phyloP scores from a whole-genome alignment of 2,113 vertebrate species.

The Clupea harengus region DNA sequence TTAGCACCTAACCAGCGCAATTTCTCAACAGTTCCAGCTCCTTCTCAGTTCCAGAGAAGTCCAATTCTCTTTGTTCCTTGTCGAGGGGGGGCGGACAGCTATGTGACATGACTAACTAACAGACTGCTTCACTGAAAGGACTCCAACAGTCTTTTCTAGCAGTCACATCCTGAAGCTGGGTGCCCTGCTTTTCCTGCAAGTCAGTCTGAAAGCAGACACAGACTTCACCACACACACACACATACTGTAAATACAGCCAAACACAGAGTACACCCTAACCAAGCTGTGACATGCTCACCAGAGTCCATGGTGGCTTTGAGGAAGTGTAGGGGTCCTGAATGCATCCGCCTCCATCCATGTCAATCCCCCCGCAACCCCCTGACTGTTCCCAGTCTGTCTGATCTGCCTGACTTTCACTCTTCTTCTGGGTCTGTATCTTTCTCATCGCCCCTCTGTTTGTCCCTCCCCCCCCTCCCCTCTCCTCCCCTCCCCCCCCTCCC shows the following conservation, averaged over 20 bases:
- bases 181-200: neutral
- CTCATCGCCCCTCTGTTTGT: neutral
- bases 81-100: neutral
- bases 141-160: neutral
- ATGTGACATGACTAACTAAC: neutral
- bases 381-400: neutral
- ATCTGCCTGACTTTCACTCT: neutral
- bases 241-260: neutral
- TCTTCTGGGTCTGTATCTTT: neutral
- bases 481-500: neutral
- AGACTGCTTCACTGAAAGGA: neutral
- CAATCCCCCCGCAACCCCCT: constrained; percentile 1
- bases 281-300: neutral
- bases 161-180: neutral
- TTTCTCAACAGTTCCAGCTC: neutral
- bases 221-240: neutral
- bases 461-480: neutral
- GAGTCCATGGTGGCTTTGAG: neutral
- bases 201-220: neutral
- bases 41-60: neutral
- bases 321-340: neutral
- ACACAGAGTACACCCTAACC: neutral
- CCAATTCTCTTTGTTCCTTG: neutral
- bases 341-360: neutral
- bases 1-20: neutral